Evolutionary conservation across 2,888 invertebrate species (phyloP).

Genomic region (Bhutanitis thaidina): DNA sequence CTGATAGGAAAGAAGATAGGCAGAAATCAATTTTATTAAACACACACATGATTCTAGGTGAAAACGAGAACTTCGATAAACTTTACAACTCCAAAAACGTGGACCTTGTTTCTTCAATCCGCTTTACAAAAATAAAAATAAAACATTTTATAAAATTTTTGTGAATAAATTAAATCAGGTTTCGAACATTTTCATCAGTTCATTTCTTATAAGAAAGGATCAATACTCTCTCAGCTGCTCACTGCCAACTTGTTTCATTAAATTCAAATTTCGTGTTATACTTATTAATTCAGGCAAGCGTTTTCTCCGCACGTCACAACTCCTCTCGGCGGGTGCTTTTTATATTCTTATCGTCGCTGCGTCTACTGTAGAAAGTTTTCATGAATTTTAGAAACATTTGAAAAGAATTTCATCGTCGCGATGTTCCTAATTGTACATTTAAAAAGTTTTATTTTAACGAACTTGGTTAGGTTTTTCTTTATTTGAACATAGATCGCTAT

Average conservation of each 20-base stretch:
- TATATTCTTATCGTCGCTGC: slow-evolving; percentile 55
- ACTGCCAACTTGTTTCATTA: slow-evolving; percentile 78
- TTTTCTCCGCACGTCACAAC: slow-evolving; percentile 57
- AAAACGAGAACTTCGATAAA: no score
- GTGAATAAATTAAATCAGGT: slow-evolving; percentile 26
- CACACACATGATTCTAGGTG: no score
- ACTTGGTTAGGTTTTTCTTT: not conserved
- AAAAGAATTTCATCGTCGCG: slow-evolving; percentile 29
- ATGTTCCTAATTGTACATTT: slow-evolving; percentile 29
- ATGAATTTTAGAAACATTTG: slow-evolving; percentile 32
- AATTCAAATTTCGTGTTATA: slow-evolving; percentile 80
- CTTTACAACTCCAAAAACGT: no score
- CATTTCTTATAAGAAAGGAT: slow-evolving; percentile 58
- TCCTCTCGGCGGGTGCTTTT: slow-evolving; percentile 52
- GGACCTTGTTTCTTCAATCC: no score
- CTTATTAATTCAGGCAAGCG: slow-evolving; percentile 76
- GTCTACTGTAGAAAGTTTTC: slow-evolving; percentile 34
- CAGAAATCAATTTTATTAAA: no score
- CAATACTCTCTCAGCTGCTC: slow-evolving; percentile 72
- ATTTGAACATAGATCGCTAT: no score
- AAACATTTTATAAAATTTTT: slow-evolving; percentile 15
- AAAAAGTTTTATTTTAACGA: slow-evolving; percentile 2
- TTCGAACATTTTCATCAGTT: slow-evolving; percentile 32
- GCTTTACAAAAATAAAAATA: not conserved
- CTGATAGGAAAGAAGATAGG: no score